Evolutionary conservation across 2,888 invertebrate genomes (phyloP), one percentile per base, ranked within the genome.

Genomic region (Azorinus chamasolen): DNA sequence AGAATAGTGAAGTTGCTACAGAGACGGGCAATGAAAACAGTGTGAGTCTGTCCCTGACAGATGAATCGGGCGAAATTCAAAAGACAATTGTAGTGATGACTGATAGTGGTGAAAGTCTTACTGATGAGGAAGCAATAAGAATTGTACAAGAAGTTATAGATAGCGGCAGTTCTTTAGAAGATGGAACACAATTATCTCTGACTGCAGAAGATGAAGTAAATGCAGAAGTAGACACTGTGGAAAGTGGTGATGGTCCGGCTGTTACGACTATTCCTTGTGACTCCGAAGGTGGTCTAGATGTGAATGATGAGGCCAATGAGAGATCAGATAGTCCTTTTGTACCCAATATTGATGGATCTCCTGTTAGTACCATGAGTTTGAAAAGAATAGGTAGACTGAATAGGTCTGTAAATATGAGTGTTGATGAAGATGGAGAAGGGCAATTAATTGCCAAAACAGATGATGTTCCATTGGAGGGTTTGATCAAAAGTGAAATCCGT

Each of bases 71-170:
- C 39, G 68, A 55, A 2, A 37, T 61, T 14, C 61, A 71, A 48
- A 85, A 85, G 58, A 77, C 88, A 25, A 82, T 89, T 16, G 77
- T 90, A 25, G 83, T 89, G 2, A 65, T 89, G 62, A 79, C 88
- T 18, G 87, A 87, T 14, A 81, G 78, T 57, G 79, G 79, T 20
- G 83, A 83, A 20, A 82, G 83, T 50, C 71, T 89, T 22, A 80
- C 87, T 16, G 87, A 87, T 51, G 90, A 88, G 41, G 89, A 89
- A 25, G 84, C 84, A 22, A 50, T 88, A 16, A 75, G 74, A 51
- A 68, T 90, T 57, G 88, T 88, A 3, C 75, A 85, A 46, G 78
- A 80, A 39, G 82, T 81, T n/a, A 50, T 88, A 24, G 66, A 72
- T 16, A 55, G 58, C n/a, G 63, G 61, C 20, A 53, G 27, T n/a